Conservation (phyloP, 2,797 vertebrate genomes). For the Sparidentex hasta region DNA sequence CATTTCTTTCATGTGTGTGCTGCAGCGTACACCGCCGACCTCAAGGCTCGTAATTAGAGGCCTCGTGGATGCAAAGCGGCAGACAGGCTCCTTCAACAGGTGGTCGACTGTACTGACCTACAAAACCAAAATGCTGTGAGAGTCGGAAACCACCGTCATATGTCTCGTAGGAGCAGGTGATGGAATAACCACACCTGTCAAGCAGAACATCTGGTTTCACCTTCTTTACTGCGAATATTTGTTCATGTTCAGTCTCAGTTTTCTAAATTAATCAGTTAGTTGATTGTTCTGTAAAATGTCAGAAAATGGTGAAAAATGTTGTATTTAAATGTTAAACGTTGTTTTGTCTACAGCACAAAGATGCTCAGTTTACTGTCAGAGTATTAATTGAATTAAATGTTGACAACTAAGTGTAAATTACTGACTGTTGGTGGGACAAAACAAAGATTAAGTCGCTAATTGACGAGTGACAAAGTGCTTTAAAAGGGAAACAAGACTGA, state of each 20-base stretch:
- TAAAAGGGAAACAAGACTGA: not conserved
- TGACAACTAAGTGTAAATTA: too few species aligned
- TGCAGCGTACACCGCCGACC: slow-evolving; percentile 58
- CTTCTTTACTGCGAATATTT: not conserved
- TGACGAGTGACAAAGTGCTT: too few species aligned
- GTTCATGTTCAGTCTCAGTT: too few species aligned
- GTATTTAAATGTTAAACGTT: too few species aligned
- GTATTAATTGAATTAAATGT: not conserved
- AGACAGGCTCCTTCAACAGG: slow-evolving; percentile 61
- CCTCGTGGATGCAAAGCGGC: slow-evolving; percentile 49
- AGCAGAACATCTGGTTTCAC: not conserved
- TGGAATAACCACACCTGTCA: not conserved
- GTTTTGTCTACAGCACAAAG: too few species aligned
- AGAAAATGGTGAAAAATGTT: too few species aligned
- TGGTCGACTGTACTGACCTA: slow-evolving; percentile 50
- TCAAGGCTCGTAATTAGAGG: slow-evolving; percentile 71
- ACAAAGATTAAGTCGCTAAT: too few species aligned
- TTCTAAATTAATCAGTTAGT: too few species aligned
- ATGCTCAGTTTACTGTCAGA: too few species aligned
- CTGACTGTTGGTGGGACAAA: too few species aligned
- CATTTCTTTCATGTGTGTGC: slow-evolving; percentile 71
- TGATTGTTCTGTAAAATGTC: too few species aligned
- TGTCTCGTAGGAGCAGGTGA: not conserved
- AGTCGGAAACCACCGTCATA: slow-evolving; percentile 5
- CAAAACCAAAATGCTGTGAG: slow-evolving; percentile 46